Percentiles rank a stretch among this genome's conserved stretches.
Evolutionary conservation across 2,888 invertebrate species (phyloP).

Genomic region (Periphyllus acericola): DNA sequence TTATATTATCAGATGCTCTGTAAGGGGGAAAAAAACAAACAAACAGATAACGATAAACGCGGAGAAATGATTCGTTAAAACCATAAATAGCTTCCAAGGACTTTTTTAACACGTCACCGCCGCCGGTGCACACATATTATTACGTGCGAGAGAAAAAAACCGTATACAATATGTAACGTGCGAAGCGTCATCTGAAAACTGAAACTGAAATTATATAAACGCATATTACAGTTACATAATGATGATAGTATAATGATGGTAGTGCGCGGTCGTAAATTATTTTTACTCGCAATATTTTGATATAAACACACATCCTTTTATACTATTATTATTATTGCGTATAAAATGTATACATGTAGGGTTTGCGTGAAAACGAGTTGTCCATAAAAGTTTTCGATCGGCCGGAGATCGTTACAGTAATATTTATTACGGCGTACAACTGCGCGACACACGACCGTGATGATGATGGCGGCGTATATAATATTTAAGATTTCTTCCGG

Average conservation of each 20-base stretch:
- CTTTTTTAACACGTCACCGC: not conserved
- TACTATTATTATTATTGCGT: too few relatives aligned
- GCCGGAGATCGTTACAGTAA: not conserved
- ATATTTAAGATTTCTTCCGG: not conserved
- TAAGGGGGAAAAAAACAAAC: not conserved
- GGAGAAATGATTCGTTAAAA: not conserved
- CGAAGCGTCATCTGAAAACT: not conserved
- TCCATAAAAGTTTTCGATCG: not conserved
- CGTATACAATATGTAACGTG: not conserved
- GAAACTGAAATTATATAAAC: constrained; percentile 17
- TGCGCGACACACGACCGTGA: not conserved
- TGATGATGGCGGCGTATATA: too few relatives aligned
- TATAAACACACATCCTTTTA: too few relatives aligned
- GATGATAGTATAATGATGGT: not conserved
- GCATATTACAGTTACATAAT: not conserved
- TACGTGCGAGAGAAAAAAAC: not conserved
- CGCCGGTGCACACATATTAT: not conserved
- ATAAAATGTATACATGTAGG: too few relatives aligned
- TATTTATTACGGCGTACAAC: not conserved
- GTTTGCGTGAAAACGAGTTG: not conserved
- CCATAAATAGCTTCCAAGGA: constrained; percentile 27
- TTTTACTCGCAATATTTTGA: not conserved
- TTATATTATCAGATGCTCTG: not conserved
- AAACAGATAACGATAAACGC: not conserved
- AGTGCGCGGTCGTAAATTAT: not conserved